Conservation (phyloP, 2,888 invertebrate genomes). For the Brassicogethes aeneus region DNA sequence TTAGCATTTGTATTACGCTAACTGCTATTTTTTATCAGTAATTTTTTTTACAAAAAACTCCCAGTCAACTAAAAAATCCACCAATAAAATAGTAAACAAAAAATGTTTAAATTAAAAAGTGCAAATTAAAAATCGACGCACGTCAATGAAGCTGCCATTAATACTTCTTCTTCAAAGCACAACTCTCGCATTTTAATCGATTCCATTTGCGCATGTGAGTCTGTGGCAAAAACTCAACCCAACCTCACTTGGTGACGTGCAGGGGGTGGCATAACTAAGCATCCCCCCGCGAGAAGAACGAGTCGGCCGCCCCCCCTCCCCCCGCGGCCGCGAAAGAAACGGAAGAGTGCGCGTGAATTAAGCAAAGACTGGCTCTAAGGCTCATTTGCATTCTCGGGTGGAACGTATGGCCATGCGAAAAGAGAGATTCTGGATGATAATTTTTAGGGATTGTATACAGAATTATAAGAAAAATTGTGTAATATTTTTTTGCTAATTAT, state of each 20-base stretch:
- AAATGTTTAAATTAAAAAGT: no score
- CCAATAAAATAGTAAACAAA: no score
- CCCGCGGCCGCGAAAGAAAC: constrained; percentile 36
- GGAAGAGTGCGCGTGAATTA: constrained; percentile 43
- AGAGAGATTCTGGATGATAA: no score
- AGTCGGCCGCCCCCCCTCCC: constrained; percentile 14
- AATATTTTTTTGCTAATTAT: no score
- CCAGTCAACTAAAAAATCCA: no score
- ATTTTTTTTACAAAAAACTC: no score
- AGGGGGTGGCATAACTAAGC: constrained; percentile 30
- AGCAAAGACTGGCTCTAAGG: constrained; percentile 41
- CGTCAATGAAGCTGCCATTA: constrained; percentile 31
- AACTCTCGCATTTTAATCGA: constrained; percentile 58
- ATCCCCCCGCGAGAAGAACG: constrained; percentile 24
- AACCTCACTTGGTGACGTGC: constrained; percentile 36
- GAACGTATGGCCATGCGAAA: no score
- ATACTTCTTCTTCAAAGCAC: constrained; percentile 50
- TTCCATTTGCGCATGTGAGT: constrained; percentile 60
- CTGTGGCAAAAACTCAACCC: constrained; percentile 45
- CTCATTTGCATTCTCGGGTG: constrained; percentile 42
- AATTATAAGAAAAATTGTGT: no score
- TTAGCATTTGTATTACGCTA: no score
- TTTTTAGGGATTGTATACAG: no score
- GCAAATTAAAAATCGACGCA: no score
- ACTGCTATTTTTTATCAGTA: no score